Conservation (phyloP, 2,888 invertebrate genomes). For the Xestia rhomboidea region DNA sequence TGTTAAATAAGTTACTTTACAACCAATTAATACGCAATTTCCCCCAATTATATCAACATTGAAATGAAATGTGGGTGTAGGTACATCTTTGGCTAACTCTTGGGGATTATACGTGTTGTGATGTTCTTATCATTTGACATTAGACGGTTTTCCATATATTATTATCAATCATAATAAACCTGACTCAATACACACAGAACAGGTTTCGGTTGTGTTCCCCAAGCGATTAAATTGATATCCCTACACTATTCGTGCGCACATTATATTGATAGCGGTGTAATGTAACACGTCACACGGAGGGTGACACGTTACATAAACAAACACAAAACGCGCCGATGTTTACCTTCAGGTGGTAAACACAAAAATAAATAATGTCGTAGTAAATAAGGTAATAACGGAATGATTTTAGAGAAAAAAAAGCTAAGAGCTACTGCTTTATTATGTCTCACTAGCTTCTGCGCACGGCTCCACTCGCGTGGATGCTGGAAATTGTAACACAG, state of each 20-base stretch:
- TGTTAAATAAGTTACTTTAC: too few relatives aligned
- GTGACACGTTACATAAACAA: constrained; percentile 30
- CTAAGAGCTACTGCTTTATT: not conserved
- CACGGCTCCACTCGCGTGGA: not conserved
- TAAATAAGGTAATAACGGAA: constrained; percentile 18
- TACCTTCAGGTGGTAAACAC: constrained; percentile 34
- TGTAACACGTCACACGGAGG: not conserved
- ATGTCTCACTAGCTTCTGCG: not conserved
- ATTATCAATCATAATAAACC: constrained; percentile 11
- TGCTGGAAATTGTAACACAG: too few relatives aligned
- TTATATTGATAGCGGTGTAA: constrained; percentile 26
- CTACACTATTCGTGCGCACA: constrained; percentile 20
- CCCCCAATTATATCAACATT: not conserved
- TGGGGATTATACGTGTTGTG: not conserved
- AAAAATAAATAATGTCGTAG: constrained; percentile 28
- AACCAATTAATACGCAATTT: too few relatives aligned
- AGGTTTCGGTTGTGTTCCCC: not conserved
- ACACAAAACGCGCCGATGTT: constrained; percentile 19
- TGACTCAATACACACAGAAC: not conserved
- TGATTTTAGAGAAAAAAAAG: constrained; percentile 9
- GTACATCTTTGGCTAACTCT: not conserved
- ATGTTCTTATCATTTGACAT: not conserved
- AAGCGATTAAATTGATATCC: constrained; percentile 36
- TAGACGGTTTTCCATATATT: not conserved
- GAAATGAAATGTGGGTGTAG: not conserved